Conservation (phyloP, 2,113 vertebrate species). For the Felis catus region F.catus_Fca126_mat1.0 CM031423.1:11021001-11021500, state of each 20-base stretch:
- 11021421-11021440: neutral
- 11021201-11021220: neutral
- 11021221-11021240: neutral
- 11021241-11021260: constrained; percentile 43
- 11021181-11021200: accelerated
- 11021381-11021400: constrained; percentile 69
- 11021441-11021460: accelerated
- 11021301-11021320: constrained; percentile 80
- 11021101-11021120: neutral
- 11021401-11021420: constrained; percentile 60
- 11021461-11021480: neutral
- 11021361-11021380: constrained; percentile 73
- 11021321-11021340: constrained; percentile 77
- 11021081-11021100: accelerated
- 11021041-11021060: neutral
- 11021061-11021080: accelerated
- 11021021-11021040: neutral
- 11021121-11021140: accelerated
- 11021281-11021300: constrained; percentile 74
- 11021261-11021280: constrained; percentile 58
- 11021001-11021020: neutral
- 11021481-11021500: accelerated
- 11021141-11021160: neutral
- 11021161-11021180: accelerated
- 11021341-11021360: constrained; percentile 55